Percentiles rank a stretch among this genome's conserved stretches.
Conservation (phyloP, 2,113 vertebrate species). For the Puma concolor region DNA sequence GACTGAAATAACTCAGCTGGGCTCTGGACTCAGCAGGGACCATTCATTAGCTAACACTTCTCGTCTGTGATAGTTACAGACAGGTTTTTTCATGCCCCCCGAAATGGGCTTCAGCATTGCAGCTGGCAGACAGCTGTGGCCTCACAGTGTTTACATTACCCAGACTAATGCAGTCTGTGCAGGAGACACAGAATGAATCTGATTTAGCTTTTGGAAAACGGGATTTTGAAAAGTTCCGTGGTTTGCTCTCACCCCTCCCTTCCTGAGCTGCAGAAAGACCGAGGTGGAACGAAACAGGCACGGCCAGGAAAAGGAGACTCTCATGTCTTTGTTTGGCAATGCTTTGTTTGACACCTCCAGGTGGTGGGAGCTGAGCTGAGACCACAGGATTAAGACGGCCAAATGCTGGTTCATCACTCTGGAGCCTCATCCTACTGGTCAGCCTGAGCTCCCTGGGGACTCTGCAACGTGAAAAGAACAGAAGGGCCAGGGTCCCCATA, state of each 20-base stretch:
- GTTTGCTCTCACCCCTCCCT: slow-evolving; percentile 49
- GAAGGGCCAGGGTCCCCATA: slow-evolving; percentile 1
- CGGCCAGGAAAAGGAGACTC: slow-evolving; percentile 35
- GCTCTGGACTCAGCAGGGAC: slow-evolving; percentile 78
- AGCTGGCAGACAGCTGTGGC: slow-evolving; percentile 81
- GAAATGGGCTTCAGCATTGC: slow-evolving; percentile 76
- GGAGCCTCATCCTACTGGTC: slow-evolving; percentile 1
- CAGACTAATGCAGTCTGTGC: slow-evolving; percentile 73
- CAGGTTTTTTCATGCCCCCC: slow-evolving; percentile 82
- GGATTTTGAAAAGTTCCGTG: slow-evolving; percentile 75
- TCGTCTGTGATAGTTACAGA: slow-evolving; percentile 82
- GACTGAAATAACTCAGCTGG: slow-evolving; percentile 81
- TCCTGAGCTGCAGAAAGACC: slow-evolving; percentile 47
- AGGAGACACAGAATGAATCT: slow-evolving; percentile 79
- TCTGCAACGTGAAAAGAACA: slow-evolving; percentile 41
- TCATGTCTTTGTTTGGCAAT: slow-evolving; percentile 59
- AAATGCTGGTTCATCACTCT: neutral
- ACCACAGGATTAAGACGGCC: slow-evolving; percentile 56
- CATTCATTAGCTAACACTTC: slow-evolving; percentile 84
- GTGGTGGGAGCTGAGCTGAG: slow-evolving; percentile 54
- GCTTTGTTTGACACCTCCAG: slow-evolving; percentile 76
- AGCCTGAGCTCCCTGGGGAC: slow-evolving; percentile 13
- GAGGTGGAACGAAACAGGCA: slow-evolving; percentile 65
- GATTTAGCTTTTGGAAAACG: slow-evolving; percentile 80
- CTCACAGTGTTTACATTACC: slow-evolving; percentile 81